These are phyloP conservation scores for Plectus sambesii DNA, from an alignment of 1,140 invertebrate genomes.

Conservation along the genomic window DNA sequence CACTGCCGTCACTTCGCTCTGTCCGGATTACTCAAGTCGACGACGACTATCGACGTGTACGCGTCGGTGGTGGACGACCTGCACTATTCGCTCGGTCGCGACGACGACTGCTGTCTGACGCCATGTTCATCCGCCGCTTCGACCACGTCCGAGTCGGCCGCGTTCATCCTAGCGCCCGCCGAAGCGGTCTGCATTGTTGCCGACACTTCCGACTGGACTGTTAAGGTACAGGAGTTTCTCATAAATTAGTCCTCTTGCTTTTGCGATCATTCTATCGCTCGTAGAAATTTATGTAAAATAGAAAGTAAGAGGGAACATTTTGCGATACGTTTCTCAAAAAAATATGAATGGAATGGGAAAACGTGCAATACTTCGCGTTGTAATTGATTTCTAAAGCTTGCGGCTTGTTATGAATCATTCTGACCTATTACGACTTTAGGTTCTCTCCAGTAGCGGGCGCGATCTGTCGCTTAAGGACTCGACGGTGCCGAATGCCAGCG, in stretches of 20 bases:
- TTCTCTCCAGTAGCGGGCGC: no score
- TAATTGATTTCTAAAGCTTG: no score
- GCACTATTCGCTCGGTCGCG: constrained; percentile 15
- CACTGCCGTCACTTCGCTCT: constrained; percentile 37
- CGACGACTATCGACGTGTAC: constrained; percentile 24
- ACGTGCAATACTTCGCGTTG: no score
- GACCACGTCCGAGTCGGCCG: constrained; percentile 1
- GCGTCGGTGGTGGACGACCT: constrained; percentile 23
- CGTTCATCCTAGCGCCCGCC: background rate
- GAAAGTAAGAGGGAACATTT: no score
- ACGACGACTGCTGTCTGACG: background rate
- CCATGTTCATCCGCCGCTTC: background rate
- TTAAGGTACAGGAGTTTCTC: constrained; percentile 25
- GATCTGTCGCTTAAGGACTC: no score
- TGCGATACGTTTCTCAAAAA: no score
- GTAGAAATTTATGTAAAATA: no score
- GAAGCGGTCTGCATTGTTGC: constrained; percentile 17
- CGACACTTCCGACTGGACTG: constrained; percentile 12
- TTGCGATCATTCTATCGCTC: no score
- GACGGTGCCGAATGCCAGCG: no score
- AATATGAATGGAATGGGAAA: no score
- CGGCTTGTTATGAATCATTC: no score
- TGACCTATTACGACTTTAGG: no score
- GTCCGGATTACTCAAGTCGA: constrained; percentile 20
- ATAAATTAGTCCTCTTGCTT: constrained; percentile 6